Evolutionary conservation across 2,113 vertebrate species (phyloP).

Genomic region (Bucco capensis): DNA sequence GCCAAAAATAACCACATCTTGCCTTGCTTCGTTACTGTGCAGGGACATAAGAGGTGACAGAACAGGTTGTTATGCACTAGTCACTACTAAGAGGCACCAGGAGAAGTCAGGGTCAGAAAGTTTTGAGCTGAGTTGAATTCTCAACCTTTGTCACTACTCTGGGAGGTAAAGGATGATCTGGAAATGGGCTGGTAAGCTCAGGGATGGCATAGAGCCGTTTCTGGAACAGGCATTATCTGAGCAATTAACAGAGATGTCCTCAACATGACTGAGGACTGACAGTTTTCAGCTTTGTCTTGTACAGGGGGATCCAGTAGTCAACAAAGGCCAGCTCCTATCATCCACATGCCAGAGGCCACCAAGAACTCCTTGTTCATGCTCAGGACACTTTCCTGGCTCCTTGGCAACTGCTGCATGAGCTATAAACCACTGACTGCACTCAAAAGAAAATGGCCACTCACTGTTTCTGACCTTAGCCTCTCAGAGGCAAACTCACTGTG

Average conservation of each 20-base stretch:
- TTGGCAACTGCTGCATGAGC: background rate
- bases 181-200: background rate
- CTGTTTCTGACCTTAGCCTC: background rate
- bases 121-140: background rate
- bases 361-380: background rate
- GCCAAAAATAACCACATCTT: accelerated
- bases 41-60: background rate
- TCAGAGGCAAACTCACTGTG: background rate
- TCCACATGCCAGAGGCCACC: background rate
- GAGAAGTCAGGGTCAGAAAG: background rate
- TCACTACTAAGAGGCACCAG: background rate
- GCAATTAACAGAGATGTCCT: background rate
- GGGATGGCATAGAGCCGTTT: background rate
- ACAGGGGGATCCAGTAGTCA: background rate
- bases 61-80: background rate
- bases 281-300: background rate
- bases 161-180: background rate
- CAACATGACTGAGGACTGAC: background rate
- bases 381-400: background rate
- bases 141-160: background rate
- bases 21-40: background rate
- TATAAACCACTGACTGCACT: background rate
- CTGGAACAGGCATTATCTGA: background rate
- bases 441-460: background rate
- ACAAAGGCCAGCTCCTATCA: background rate